Base-by-base conservation (phyloP, 2,888 invertebrate species). In the Drosophila rubida region DNA sequence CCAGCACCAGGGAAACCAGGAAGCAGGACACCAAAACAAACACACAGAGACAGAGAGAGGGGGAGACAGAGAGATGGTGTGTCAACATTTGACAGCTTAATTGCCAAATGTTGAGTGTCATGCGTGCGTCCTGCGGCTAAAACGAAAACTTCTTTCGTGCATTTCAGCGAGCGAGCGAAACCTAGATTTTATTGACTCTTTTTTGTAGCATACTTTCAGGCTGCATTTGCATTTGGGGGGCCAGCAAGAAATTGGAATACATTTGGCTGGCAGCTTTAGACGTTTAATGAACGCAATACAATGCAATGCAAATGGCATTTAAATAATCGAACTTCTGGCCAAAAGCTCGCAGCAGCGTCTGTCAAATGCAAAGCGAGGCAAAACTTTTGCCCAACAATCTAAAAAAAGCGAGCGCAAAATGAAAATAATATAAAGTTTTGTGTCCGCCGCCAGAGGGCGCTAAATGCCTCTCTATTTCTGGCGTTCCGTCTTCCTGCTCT, bases 61-160 rank as follows among this genome's bases (percentile, higher is more conserved):
- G 11, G 27, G 14, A 30, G 32, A 45, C 16, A 19, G 32, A n/a
- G 8, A 37, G 19, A 25, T 39, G 35, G 27, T 41, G 23, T 62
- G 46, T 54, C 59, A 67, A 50, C 55, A 67, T 76, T 69, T 77
- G 82, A 79, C 72, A 81, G 79, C 70, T 79, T 77, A 77, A 81
- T 82, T 80, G 79, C 54, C 55, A 65, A 75, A 73, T 65, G 73
- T 65, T 66, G 69, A 74, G 65, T 74, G 81, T 69, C 73, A 69
- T 62, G 65, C 64, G 59, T 73, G 66, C 46, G 67, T 44, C 13
- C 54, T 55, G 44, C 61, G 66, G 57, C 62, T 61, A 69, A 69
- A 66, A 57, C 37, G n/a, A 25, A 27, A 48, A 53, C 51, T 44
- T 4, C 4, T 16, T 44, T 39, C 22, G 41, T n/a, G n/a, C n/a